Conservation (phyloP, 2,888 invertebrate species). For the Endomychus coccineus region DNA sequence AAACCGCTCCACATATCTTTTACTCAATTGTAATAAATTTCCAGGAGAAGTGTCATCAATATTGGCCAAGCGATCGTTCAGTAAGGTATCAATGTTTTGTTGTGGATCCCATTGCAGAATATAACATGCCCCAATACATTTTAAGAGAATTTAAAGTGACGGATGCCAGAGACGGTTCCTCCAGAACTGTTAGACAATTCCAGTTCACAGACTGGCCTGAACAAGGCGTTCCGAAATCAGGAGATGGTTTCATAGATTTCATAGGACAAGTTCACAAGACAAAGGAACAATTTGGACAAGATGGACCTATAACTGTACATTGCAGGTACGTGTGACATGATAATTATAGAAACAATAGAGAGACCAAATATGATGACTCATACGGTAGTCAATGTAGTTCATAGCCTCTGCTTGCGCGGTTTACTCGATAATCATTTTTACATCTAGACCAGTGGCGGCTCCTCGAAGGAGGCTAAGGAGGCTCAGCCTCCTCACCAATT, state of each 20-base stretch:
- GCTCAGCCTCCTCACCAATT: no score
- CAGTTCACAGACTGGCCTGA: constrained; percentile 96
- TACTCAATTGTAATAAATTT: no score
- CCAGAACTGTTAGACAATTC: constrained; percentile 91
- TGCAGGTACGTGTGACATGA: constrained; percentile 73
- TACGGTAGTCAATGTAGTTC: no score
- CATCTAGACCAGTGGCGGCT: no score
- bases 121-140: constrained; percentile 99
- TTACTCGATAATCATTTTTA: constrained; percentile 7
- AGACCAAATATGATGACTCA: no score
- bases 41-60: constrained; percentile 97
- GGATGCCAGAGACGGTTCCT: constrained; percentile 94
- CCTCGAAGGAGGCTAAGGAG: no score
- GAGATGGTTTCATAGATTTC: constrained; percentile 98
- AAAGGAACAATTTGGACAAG: constrained; percentile 99
- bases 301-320: constrained; percentile 98
- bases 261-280: constrained; percentile 99
- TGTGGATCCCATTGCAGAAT: constrained; percentile 98
- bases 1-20: no score
- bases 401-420: no score
- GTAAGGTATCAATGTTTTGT: constrained; percentile 97
- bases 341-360: no score
- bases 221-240: constrained; percentile 94
- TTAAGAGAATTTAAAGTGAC: constrained; percentile 98
- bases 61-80: constrained; percentile 98